Conservation (phyloP, 2,888 invertebrate genomes). For the Eurytoma adleriae region DNA sequence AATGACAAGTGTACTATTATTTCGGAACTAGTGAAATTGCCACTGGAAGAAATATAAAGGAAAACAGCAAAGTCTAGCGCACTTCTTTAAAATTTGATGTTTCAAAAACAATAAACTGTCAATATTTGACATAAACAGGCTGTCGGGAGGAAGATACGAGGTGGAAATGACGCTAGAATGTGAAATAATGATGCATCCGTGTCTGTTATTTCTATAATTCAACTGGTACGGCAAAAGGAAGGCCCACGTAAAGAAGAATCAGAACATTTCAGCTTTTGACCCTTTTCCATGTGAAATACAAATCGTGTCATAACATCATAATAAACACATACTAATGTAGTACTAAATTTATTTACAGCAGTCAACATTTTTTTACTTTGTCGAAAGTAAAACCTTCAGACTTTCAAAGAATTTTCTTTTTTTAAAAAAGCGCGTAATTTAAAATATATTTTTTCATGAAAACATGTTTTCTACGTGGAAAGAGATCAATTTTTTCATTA, state of each 20-base stretch:
- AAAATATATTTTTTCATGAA: too few species aligned
- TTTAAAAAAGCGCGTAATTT: too few species aligned
- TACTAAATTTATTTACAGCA: not conserved
- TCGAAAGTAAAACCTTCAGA: too few species aligned
- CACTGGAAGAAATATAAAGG: too few species aligned
- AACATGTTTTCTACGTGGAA: too few species aligned
- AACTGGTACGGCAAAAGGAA: not conserved
- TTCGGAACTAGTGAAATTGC: too few species aligned
- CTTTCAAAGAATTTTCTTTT: too few species aligned
- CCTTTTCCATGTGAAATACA: not conserved
- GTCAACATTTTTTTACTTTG: too few species aligned
- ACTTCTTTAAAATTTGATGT: not conserved
- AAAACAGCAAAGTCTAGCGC: too few species aligned
- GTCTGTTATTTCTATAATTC: not conserved
- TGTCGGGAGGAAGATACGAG: not conserved
- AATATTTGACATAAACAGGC: too few species aligned
- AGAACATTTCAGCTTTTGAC: slow-evolving; percentile 22
- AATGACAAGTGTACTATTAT: too few species aligned
- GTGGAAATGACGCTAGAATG: not conserved
- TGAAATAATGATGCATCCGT: not conserved
- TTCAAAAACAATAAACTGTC: not conserved
- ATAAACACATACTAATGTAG: not conserved
- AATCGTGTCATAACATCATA: not conserved
- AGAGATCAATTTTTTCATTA: too few species aligned
- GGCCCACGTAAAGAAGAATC: not conserved